These are phyloP conservation scores for Gymnoscopelus braueri DNA, from an alignment of 2,797 vertebrate species.

Conservation along the genomic window DNA sequence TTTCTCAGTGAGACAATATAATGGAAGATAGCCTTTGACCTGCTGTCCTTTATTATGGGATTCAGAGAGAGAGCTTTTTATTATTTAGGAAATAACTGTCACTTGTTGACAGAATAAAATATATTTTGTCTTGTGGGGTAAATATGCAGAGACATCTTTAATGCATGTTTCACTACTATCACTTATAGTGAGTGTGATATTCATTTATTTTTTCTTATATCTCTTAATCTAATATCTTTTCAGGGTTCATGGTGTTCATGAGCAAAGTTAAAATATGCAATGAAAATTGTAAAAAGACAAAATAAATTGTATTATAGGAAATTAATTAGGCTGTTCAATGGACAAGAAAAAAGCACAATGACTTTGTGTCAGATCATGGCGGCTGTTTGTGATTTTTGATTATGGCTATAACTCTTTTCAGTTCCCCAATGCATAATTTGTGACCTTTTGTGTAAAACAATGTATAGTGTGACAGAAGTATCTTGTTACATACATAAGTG, in stretches of 20 bases:
- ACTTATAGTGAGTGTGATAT: not conserved
- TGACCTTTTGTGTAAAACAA: conserved; percentile 5
- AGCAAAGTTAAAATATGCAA: conserved; percentile 45
- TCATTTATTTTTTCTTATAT: no score
- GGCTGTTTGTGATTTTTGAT: conserved; percentile 35
- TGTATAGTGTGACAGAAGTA: not conserved
- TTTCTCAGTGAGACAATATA: conserved; percentile 40
- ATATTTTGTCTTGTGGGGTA: not conserved
- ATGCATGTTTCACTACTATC: not conserved
- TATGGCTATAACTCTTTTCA: not conserved
- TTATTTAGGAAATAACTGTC: no score
- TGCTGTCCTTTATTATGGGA: conserved; percentile 53
- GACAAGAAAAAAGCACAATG: conserved; percentile 33
- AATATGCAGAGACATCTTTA: not conserved
- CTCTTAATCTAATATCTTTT: no score
- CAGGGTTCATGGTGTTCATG: no score
- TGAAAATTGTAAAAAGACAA: conserved; percentile 58
- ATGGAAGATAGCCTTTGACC: conserved; percentile 65
- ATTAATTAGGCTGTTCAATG: conserved; percentile 53
- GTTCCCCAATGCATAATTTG: not conserved
- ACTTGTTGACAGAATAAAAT: not conserved
- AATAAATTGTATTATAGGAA: conserved; percentile 45
- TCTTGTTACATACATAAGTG: conserved; percentile 36
- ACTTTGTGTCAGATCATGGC: conserved; percentile 25
- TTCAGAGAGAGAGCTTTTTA: conserved; percentile 33